These are phyloP conservation scores for Troides aeacus DNA, from an alignment of 2,888 invertebrate genomes.

Conservation along the genomic window DNA sequence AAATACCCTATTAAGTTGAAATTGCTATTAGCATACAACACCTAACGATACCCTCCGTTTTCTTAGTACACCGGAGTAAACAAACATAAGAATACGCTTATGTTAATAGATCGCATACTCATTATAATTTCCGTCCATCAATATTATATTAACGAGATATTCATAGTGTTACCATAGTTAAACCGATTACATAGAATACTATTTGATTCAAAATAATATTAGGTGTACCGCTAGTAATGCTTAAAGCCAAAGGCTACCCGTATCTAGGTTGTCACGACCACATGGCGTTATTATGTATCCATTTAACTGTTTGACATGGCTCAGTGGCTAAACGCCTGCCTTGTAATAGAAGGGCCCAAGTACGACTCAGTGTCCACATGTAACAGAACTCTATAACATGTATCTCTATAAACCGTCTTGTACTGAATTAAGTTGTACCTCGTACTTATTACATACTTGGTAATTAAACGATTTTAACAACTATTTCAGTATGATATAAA, in stretches of 20 bases:
- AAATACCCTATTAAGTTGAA: not conserved
- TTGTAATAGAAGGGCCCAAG: not conserved
- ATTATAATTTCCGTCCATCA: conserved; percentile 37
- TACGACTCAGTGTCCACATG: not conserved
- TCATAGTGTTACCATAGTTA: conserved; percentile 11
- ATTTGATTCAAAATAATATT: conserved; percentile 27
- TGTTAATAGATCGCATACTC: conserved; percentile 35
- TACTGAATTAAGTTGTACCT: too few relatives aligned
- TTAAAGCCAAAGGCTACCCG: conserved; percentile 8
- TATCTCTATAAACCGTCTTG: too few relatives aligned
- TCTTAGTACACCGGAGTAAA: not conserved
- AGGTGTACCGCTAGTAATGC: conserved; percentile 14
- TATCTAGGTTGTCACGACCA: conserved; percentile 26
- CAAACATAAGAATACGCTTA: conserved; percentile 34
- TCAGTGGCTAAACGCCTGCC: too few relatives aligned
- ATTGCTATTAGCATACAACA: not conserved
- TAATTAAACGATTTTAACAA: too few relatives aligned
- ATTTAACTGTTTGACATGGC: not conserved
- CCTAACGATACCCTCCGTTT: not conserved
- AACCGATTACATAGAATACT: not conserved
- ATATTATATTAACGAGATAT: conserved; percentile 37
- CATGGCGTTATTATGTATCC: conserved; percentile 20
- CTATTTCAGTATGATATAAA: too few relatives aligned
- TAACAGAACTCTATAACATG: too few relatives aligned
- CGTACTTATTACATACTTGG: too few relatives aligned